Conservation (phyloP, 2,888 invertebrate genomes). For the Metalampra italica region DNA sequence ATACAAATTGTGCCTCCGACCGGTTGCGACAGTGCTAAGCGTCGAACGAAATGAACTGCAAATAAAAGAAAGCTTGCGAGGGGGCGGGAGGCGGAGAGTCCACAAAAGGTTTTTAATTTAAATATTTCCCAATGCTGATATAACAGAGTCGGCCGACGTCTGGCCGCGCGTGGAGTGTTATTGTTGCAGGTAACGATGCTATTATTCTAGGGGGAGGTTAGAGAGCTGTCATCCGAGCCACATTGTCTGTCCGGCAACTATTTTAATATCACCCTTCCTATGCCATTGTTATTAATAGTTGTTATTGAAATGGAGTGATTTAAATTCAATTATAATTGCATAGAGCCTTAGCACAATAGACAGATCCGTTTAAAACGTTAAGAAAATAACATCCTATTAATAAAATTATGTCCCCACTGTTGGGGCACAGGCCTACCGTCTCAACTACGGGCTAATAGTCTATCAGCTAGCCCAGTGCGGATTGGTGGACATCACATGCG, state of each 20-base stretch:
- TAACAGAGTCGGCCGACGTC: constrained; percentile 27
- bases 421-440: too few species aligned
- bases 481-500: too few species aligned
- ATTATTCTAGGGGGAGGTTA: constrained; percentile 51
- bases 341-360: neutral
- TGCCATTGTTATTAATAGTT: constrained; percentile 34
- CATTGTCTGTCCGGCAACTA: constrained; percentile 55
- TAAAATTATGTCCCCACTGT: too few species aligned
- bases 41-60: constrained; percentile 29
- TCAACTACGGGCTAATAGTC: too few species aligned
- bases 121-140: constrained; percentile 44
- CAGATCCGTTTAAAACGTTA: too few species aligned
- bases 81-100: constrained; percentile 11
- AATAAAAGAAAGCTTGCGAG: constrained; percentile 24
- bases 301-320: constrained; percentile 1
- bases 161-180: constrained; percentile 46
- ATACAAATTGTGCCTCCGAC: constrained; percentile 12
- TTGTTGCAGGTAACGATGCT: constrained; percentile 63
- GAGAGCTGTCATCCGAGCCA: constrained; percentile 52
- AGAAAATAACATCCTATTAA: too few species aligned
- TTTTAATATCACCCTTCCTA: constrained; percentile 44
- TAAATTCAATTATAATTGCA: neutral
- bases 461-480: too few species aligned
- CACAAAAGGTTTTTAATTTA: constrained; percentile 37
- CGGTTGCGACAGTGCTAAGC: constrained; percentile 26